Evolutionary conservation across 1,140 invertebrate genomes (phyloP).

Genomic region (Triops longicaudatus): DNA sequence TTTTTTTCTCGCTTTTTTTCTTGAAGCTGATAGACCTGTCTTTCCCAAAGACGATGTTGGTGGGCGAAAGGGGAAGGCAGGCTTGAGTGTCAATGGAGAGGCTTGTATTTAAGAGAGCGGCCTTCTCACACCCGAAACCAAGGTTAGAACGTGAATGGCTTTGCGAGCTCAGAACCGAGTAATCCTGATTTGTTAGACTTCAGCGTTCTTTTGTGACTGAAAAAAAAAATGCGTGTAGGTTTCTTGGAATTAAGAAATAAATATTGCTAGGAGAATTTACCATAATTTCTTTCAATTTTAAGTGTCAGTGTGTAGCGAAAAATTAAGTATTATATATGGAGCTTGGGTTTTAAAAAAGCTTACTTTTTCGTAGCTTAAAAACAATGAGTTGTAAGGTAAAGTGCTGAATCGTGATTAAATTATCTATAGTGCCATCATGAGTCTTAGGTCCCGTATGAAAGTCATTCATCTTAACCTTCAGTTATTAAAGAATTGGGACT

Average conservation of each 20-base stretch:
- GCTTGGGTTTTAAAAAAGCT: too few species aligned
- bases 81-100: neutral
- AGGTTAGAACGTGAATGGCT: neutral
- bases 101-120: neutral
- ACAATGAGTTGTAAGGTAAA: too few species aligned
- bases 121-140: neutral
- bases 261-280: too few species aligned
- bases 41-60: neutral
- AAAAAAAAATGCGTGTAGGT: neutral
- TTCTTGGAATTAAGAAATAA: neutral
- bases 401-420: too few species aligned
- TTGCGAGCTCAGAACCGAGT: neutral
- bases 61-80: neutral
- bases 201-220: neutral
- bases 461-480: too few species aligned
- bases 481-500: too few species aligned
- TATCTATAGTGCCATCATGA: too few species aligned
- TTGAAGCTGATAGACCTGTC: neutral
- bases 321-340: too few species aligned
- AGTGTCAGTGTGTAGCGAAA: too few species aligned
- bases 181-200: neutral
- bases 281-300: too few species aligned
- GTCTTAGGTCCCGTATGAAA: too few species aligned
- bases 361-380: too few species aligned
- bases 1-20: neutral